phyloP scores from a whole-genome alignment of 2,797 vertebrate species.

The Spondyliosoma cantharus region DNA sequence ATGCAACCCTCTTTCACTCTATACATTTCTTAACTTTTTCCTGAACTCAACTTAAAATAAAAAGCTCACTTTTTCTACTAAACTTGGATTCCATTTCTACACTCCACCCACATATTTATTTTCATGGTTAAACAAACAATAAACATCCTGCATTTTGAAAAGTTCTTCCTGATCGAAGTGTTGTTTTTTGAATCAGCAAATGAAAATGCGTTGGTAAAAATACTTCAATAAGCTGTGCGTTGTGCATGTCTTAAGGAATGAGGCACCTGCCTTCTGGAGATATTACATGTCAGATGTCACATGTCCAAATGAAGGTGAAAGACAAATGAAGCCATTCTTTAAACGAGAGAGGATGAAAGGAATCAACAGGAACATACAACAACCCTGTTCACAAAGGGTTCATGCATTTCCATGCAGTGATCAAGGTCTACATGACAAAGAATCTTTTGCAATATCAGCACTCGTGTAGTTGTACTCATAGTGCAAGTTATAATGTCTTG shows the following conservation, averaged over 20 bases:
- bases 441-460: background rate
- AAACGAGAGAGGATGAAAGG: background rate
- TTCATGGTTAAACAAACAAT: slow-evolving; percentile 9
- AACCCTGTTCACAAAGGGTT: background rate
- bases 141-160: background rate
- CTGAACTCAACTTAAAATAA: slow-evolving; percentile 64
- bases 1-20: slow-evolving; percentile 53
- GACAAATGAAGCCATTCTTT: background rate
- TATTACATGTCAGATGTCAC: background rate
- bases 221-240: background rate
- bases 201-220: background rate
- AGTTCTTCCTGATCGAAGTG: background rate
- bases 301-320: too few species aligned
- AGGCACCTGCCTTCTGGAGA: background rate
- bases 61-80: slow-evolving; percentile 21
- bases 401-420: background rate
- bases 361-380: background rate
- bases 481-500: background rate
- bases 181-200: background rate
- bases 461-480: background rate
- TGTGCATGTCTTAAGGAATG: background rate
- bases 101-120: slow-evolving; percentile 24
- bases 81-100: slow-evolving; percentile 24
- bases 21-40: slow-evolving; percentile 41
- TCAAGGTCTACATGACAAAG: background rate